Evolutionary conservation across 2,797 vertebrate genomes (phyloP), one percentile per base, ranked within the genome.

Genomic region (Carcharodon carcharias): DNA sequence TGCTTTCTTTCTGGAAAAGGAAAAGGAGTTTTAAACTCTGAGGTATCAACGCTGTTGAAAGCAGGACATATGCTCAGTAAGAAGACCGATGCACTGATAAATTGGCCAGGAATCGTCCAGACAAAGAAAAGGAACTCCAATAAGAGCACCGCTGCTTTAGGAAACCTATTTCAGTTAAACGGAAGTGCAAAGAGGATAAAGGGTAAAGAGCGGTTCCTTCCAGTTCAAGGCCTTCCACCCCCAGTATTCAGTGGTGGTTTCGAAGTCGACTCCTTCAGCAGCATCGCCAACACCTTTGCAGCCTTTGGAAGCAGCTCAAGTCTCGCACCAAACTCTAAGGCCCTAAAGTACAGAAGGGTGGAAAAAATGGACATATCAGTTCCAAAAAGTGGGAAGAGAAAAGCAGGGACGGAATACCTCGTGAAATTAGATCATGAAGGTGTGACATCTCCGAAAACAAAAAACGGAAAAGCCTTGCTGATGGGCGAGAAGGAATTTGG

Each of bases 341-440:
- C 97, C 96, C 97, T 98, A 97, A 98, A 98, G 56, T 97, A 98
- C 97, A 97, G 95, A 97, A 97, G 95, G 80, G n/a, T 63, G 58
- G 85, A 88, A 23, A 96, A 96, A 35, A n/a, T 96, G 35, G 73
- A 95, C 26, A 58, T 65, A 4, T 56, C 65, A 35, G 35, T 96
- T 96, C 67, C 96, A 96, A 12, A 98, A 98, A 23, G 89, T 0
- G 94, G 97, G n/a, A 97, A 98, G 97, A 98, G 98, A 96, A 99
- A 98, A 96, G 89, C 97, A 0, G 97, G 97, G 0, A 0, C 97
- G 0, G 99, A 99, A 97, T 99, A 98, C 96, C 97, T 99, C 96
- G 99, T 99, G 96, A 99, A 99, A 97, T 98, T 99, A 96, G 99
- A 99, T 98, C 99, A 99, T 0, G 99, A 99, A 97, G 99, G 99